These are phyloP conservation scores for Aquatica leii DNA, from an alignment of 2,888 invertebrate species.

Conservation along the genomic window DNA sequence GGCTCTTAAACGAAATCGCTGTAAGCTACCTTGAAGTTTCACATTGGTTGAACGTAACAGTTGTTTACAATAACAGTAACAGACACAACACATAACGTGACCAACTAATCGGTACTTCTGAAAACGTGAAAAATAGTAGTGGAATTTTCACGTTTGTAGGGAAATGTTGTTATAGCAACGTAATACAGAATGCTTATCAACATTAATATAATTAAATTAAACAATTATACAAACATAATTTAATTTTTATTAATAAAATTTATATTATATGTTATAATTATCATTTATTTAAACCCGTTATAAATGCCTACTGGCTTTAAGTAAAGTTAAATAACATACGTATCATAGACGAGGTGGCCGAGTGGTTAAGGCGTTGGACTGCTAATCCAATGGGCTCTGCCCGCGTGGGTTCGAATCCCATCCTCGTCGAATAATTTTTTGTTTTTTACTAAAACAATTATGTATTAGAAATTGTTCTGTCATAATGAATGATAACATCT, in stretches of 20 bases:
- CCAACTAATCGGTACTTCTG: neutral
- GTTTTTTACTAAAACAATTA: constrained; percentile 24
- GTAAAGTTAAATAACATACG: too few relatives aligned
- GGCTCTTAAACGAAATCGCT: too few relatives aligned
- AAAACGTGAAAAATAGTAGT: constrained; percentile 1
- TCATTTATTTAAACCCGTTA: too few relatives aligned
- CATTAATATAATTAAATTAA: too few relatives aligned
- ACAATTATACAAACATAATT: too few relatives aligned
- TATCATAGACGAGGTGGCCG: constrained; percentile 68
- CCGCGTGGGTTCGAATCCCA: constrained; percentile 73
- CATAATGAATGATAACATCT: too few relatives aligned
- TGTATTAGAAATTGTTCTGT: neutral
- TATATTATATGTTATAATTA: too few relatives aligned
- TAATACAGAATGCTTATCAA: too few relatives aligned
- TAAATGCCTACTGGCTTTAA: too few relatives aligned
- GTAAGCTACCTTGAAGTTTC: neutral
- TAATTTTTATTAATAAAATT: too few relatives aligned
- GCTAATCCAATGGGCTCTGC: constrained; percentile 72
- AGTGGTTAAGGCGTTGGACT: constrained; percentile 73
- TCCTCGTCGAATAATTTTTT: constrained; percentile 58
- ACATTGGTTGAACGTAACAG: neutral
- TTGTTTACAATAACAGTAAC: neutral
- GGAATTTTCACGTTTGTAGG: constrained; percentile 27
- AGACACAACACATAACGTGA: constrained; percentile 12
- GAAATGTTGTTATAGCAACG: constrained; percentile 25